These are phyloP conservation scores for Passerina amoena DNA, from an alignment of 2,113 vertebrate species.

Conservation along the genomic window DNA sequence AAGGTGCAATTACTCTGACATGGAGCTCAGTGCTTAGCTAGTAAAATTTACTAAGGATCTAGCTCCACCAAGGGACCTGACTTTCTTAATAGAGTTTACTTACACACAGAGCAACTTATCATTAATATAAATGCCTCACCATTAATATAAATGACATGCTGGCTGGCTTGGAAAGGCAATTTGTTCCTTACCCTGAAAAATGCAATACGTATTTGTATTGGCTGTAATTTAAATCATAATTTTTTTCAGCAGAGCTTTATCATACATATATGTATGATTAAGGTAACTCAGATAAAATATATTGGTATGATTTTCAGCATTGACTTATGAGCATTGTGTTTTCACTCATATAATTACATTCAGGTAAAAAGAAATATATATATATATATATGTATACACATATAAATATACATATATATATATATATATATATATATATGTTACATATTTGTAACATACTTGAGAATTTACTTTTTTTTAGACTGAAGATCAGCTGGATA, in stretches of 20 bases:
- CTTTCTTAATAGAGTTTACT: slow-evolving; percentile 74
- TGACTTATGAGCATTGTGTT: background rate
- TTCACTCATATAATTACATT: background rate
- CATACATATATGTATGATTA: background rate
- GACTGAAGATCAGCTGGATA: slow-evolving; percentile 59
- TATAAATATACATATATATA: background rate
- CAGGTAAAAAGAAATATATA: background rate
- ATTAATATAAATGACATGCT: slow-evolving; percentile 70
- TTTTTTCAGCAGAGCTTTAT: slow-evolving; percentile 6
- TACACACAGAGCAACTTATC: slow-evolving; percentile 62
- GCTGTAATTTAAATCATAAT: background rate
- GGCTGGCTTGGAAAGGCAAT: slow-evolving; percentile 61
- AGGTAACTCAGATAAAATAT: background rate
- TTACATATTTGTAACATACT: slow-evolving; percentile 52
- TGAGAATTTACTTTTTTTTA: slow-evolving; percentile 67
- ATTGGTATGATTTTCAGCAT: background rate
- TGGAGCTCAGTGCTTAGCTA: slow-evolving; percentile 61
- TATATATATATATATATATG: background rate
- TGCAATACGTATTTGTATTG: background rate
- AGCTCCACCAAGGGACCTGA: slow-evolving; percentile 61
- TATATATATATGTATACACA: background rate
- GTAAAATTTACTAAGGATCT: slow-evolving; percentile 70
- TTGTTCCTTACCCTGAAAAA: slow-evolving; percentile 52
- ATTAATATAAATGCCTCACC: slow-evolving; percentile 3
- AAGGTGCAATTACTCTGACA: slow-evolving; percentile 69